These are phyloP conservation scores for Thinocorus orbignyianus DNA, from an alignment of 2,113 vertebrate genomes.

Conservation along the genomic window DNA sequence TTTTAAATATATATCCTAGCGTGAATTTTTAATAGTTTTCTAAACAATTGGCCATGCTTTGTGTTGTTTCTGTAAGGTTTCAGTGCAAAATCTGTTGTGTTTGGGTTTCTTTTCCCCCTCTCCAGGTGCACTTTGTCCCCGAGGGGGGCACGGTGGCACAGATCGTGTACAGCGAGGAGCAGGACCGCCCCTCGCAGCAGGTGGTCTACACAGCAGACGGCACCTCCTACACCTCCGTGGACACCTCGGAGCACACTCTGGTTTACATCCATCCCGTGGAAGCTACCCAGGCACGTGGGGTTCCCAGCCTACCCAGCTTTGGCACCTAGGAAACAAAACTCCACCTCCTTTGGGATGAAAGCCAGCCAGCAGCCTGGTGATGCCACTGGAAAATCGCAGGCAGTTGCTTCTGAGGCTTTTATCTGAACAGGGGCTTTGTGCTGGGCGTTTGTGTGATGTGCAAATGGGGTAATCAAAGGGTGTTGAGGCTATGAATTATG, in stretches of 20 bases:
- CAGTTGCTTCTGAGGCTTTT: not conserved
- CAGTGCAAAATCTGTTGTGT: not conserved
- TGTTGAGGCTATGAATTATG: not conserved
- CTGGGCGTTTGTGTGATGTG: constrained; percentile 14
- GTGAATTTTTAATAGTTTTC: not conserved
- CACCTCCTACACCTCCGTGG: constrained; percentile 93
- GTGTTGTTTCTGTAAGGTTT: not conserved
- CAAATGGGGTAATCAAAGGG: constrained; percentile 7
- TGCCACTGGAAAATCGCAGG: not conserved
- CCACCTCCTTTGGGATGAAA: not conserved
- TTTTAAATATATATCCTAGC: not conserved
- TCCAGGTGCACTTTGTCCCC: constrained; percentile 91
- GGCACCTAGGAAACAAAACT: not conserved
- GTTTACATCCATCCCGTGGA: constrained; percentile 98
- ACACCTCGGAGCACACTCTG: constrained; percentile 92
- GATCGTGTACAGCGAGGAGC: constrained; percentile 94
- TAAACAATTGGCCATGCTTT: not conserved
- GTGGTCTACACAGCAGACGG: constrained; percentile 94
- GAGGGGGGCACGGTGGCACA: constrained; percentile 90
- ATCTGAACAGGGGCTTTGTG: not conserved
- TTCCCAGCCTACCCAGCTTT: not conserved
- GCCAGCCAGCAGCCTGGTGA: not conserved
- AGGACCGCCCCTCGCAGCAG: constrained; percentile 86
- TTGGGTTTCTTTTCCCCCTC: not conserved
- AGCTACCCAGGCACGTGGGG: constrained; percentile 86